A percentile compares a stretch with the other conserved stretches of the same genome.
phyloP scores from a whole-genome alignment of 2,888 invertebrate species.

The Lochmaea capreae region DNA sequence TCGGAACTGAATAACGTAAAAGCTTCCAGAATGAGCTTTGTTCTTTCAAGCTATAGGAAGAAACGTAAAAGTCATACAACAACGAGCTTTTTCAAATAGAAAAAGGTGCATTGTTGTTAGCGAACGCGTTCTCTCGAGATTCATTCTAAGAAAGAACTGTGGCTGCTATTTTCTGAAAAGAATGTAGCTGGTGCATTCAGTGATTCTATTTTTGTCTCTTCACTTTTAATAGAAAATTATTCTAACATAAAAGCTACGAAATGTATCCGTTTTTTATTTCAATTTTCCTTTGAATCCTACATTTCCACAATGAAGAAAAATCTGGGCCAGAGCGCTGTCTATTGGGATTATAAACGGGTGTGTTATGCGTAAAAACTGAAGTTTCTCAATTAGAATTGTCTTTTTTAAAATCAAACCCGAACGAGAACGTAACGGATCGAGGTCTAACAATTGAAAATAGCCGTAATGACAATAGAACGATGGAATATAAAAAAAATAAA shows the following conservation, averaged over 20 bases:
- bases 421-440: too few relatives aligned
- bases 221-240: constrained; percentile 57
- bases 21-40: constrained; percentile 64
- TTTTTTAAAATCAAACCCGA: background rate
- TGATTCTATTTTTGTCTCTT: constrained; percentile 53
- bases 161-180: constrained; percentile 65
- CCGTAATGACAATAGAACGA: too few relatives aligned
- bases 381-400: background rate
- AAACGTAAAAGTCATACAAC: constrained; percentile 65
- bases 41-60: constrained; percentile 62
- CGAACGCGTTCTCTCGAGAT: constrained; percentile 61
- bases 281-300: constrained; percentile 18
- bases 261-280: constrained; percentile 35
- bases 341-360: background rate
- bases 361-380: background rate
- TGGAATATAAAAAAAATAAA: too few relatives aligned
- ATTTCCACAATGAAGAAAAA: constrained; percentile 20
- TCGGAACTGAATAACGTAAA: constrained; percentile 63
- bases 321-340: background rate
- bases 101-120: constrained; percentile 60
- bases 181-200: constrained; percentile 60
- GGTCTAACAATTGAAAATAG: too few relatives aligned
- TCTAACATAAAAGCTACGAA: constrained; percentile 46
- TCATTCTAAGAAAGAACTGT: constrained; percentile 61
- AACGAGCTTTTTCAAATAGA: constrained; percentile 61